phyloP scores from a whole-genome alignment of 1,140 invertebrate genomes.

The Solen grandis region DNA sequence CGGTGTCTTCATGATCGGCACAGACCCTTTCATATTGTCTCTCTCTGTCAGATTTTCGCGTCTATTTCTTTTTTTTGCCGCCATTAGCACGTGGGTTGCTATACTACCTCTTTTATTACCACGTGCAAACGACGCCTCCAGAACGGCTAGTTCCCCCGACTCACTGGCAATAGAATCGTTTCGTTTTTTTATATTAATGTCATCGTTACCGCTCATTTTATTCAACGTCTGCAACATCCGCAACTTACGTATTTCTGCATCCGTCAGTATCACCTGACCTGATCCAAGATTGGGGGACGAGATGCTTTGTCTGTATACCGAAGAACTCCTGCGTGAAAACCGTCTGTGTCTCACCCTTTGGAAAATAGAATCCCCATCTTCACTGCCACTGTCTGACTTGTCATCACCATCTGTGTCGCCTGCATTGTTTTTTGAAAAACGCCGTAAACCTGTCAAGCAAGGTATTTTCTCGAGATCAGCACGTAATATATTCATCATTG shows the following conservation, averaged over 20 bases:
- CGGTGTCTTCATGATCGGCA: no score
- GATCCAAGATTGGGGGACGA: not conserved
- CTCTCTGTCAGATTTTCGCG: not conserved
- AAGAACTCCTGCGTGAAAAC: constrained; percentile 6
- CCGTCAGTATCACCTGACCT: constrained; percentile 1
- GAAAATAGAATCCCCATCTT: not conserved
- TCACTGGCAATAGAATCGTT: constrained; percentile 26
- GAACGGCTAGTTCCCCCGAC: constrained; percentile 47
- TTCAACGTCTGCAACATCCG: constrained; percentile 58
- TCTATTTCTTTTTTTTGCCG: not conserved
- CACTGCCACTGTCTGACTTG: not conserved
- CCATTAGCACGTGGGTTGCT: constrained; percentile 36
- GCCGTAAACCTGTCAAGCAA: constrained; percentile 32
- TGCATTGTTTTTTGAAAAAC: no score
- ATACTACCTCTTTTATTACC: constrained; percentile 18
- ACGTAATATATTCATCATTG: constrained; percentile 50
- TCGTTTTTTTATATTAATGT: constrained; percentile 1
- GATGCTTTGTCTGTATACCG: not conserved
- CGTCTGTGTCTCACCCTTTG: not conserved
- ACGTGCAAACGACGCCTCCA: constrained; percentile 49
- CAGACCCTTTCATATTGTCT: no score
- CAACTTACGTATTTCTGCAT: constrained; percentile 58
- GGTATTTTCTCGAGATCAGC: constrained; percentile 51
- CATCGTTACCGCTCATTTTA: constrained; percentile 45
- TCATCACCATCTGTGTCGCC: constrained; percentile 26